phyloP scores from a whole-genome alignment of 2,797 vertebrate species.

The Cynopterus sphinx region DNA sequence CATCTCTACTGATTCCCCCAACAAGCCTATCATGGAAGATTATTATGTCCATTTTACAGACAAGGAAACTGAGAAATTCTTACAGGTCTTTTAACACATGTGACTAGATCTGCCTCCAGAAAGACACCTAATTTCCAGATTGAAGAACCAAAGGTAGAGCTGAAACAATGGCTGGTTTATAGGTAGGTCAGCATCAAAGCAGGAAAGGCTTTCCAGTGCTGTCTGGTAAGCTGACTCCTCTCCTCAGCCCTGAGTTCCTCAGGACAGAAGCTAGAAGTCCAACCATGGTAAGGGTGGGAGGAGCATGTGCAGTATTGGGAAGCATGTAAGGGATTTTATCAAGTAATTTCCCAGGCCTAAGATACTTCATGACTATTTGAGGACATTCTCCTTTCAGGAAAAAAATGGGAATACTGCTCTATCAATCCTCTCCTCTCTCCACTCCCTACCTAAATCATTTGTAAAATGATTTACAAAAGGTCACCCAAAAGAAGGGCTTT shows the following conservation, averaged over 20 bases:
- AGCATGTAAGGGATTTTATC: not conserved
- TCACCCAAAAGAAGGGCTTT: not conserved
- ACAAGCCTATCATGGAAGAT: not conserved
- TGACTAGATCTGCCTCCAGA: not conserved
- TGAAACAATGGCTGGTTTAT: not conserved
- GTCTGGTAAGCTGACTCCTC: not conserved
- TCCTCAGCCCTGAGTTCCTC: not conserved
- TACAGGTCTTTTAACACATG: not conserved
- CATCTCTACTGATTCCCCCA: not conserved
- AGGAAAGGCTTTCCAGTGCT: not conserved
- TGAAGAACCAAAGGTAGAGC: not conserved
- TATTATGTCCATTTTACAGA: not conserved
- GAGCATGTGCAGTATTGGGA: not conserved
- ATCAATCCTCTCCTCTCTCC: not conserved
- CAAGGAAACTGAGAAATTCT: not conserved
- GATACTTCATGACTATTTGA: not conserved
- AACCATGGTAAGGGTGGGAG: fast-evolving
- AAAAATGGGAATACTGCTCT: not conserved
- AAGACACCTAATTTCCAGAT: not conserved
- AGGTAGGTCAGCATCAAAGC: not conserved
- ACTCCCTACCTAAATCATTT: not conserved
- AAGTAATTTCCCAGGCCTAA: not conserved
- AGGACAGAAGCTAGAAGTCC: not conserved
- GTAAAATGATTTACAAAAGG: not conserved
- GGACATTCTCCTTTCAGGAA: not conserved